phyloP scores from a whole-genome alignment of 2,888 invertebrate genomes.

The Lasius fuliginosus region DNA sequence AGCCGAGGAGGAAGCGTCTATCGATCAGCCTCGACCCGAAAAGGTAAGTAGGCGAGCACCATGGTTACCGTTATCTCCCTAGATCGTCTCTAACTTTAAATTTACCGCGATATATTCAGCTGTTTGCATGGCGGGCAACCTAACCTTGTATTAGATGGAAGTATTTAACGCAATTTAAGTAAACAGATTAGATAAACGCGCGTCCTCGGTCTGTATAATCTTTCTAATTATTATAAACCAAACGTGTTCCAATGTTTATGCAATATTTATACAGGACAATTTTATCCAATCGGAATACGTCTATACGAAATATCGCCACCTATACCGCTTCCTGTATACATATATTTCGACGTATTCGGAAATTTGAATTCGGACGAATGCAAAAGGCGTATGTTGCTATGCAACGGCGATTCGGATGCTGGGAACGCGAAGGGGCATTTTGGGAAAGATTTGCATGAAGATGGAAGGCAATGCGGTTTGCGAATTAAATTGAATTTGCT shows the following conservation, averaged over 20 bases:
- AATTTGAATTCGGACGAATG: slow-evolving; percentile 40
- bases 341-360: slow-evolving; percentile 4
- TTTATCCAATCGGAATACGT: not conserved
- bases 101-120: slow-evolving; percentile 10
- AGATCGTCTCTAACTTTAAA: slow-evolving; percentile 20
- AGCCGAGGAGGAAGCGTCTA: slow-evolving; percentile 30
- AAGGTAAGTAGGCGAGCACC: slow-evolving; percentile 52
- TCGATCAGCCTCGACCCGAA: slow-evolving; percentile 50
- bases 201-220: not conserved
- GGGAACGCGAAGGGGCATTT: slow-evolving; percentile 20
- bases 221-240: not conserved
- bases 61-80: slow-evolving; percentile 46
- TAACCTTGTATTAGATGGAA: not conserved
- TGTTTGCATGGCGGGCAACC: not conserved
- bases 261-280: not conserved
- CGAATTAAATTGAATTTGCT: slow-evolving; percentile 45
- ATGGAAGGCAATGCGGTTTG: not conserved
- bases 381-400: slow-evolving; percentile 18
- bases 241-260: not conserved
- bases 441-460: slow-evolving; percentile 45
- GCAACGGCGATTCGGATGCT: slow-evolving; percentile 39
- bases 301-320: not conserved
- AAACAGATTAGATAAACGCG: not conserved
- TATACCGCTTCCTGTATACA: not conserved
- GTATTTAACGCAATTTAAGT: not conserved